Evolutionary conservation across 2,888 invertebrate species (phyloP).

Genomic region (Troides oblongomaculatus): DNA sequence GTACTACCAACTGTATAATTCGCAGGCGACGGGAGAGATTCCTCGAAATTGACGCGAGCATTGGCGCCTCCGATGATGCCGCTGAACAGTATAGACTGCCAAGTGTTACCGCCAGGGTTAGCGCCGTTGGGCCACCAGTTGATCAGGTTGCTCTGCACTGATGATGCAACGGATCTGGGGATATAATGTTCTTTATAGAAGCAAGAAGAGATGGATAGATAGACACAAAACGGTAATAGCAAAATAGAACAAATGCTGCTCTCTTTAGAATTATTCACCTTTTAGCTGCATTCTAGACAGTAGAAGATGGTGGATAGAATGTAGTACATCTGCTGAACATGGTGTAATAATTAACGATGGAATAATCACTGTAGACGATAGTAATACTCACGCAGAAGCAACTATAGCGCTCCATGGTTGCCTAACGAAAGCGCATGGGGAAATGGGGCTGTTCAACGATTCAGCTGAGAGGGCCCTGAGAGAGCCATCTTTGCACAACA

Average conservation of each 20-base stretch:
- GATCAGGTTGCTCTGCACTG: conserved; percentile 47
- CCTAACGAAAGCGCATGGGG: conserved; percentile 81
- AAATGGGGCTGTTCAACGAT: conserved; percentile 35
- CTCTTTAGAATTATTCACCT: too few relatives aligned
- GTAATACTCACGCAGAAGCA: conserved; percentile 68
- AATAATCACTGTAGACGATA: too few relatives aligned
- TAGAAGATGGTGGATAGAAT: too few relatives aligned
- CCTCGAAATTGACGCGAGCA: conserved; percentile 49
- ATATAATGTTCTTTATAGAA: too few relatives aligned
- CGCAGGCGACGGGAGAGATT: conserved; percentile 38
- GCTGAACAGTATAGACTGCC: conserved; percentile 54
- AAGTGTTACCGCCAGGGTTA: conserved; percentile 44
- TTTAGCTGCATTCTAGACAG: too few relatives aligned
- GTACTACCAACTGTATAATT: conserved; percentile 56
- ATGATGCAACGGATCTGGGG: conserved; percentile 40
- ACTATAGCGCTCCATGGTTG: conserved; percentile 82
- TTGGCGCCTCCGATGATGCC: conserved; percentile 51
- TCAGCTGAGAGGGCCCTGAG: conserved; percentile 69
- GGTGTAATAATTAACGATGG: too few relatives aligned
- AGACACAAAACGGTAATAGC: too few relatives aligned
- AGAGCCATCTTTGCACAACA: conserved; percentile 84
- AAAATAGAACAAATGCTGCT: too few relatives aligned
- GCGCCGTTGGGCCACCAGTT: conserved; percentile 63
- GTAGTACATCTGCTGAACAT: too few relatives aligned
- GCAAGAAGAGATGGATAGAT: too few relatives aligned